Evolutionary conservation across 2,888 invertebrate species (phyloP), one percentile per base, ranked within the genome.

Genomic region (Protula sp.): DNA sequence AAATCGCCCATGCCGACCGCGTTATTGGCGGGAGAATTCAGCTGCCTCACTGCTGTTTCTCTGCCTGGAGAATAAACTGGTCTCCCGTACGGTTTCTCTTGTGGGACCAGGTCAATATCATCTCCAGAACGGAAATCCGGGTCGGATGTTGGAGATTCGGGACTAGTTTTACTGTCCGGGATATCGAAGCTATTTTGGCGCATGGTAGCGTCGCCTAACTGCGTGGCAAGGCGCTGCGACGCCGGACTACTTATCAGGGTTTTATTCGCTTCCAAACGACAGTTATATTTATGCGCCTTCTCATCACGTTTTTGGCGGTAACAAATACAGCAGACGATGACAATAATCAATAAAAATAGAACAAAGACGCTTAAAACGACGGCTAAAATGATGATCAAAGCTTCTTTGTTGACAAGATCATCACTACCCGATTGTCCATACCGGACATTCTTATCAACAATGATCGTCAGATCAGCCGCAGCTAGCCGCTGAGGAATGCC

Each of bases 361-460:
- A 60, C 27, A 3, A 56, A 48, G 27, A 60, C 26, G 30, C 56
- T 30, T 30, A 60, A 45, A 19, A 60, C 60, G 2, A 60, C 57
- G 9, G 9, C 38, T 19, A 38, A 38, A 38, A 19, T 9, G 19
- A 38, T 9, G 9, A 38, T 38, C 9, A 38, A 14, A 38, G 9
- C 19, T 9, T 38, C 38, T 14, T 14, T 50, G 50, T 50, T 50
- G 5, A 22, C 50, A 22, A n/a, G 24, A n/a, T 26, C 22, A 19
- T 19, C 27, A 26, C 24, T 38, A 38, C 9, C 19, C 38, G 9
- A 9, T 38, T 9, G 38, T 19, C 9, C 19, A 38, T 14, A 38
- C 38, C 9, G 9, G 19, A 38, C 38, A 38, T 19, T 38, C 38
- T 38, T 38, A 19, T 38, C 38, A 38, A 38, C 19, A 19, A 38